Base-by-base conservation (phyloP, 1,140 invertebrate genomes). In the Mycetomoellerius zeteki region DNA sequence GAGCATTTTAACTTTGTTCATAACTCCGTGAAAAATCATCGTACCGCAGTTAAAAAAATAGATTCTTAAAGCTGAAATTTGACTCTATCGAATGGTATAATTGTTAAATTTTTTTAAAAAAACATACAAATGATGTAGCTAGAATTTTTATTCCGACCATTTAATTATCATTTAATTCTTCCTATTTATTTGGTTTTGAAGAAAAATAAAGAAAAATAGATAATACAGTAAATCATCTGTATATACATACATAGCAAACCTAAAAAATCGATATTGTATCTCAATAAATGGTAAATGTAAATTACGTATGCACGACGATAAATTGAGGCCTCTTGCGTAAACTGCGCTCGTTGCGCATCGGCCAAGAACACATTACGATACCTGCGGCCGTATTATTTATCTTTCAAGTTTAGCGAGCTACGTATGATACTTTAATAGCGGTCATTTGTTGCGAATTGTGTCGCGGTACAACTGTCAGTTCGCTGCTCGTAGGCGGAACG, bases 391-490 rank as follows among this genome's bases (percentile, higher is more conserved):
- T 82, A 47, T 37, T 82, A 67, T 71, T 84, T 75, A 62, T 50
- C 27, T 75, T 21, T 50, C 27, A 75, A 84, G 54, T 75, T 84
- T 73, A 84, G 14, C 54, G 12, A 47, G 54, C 27, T 37, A 27
- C 54, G 37, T 60, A 58, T 60, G 19, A 50, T 84, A 73, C n/a
- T 60, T 75, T 75, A 73, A 60, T 84, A 84, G 69, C 10, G n/a
- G 58, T 75, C n/a, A 50, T 84, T 84, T 60, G 19, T n/a, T 50
- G 24, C 24, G 47, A 60, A 50, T 60, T 19, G 54, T 58, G 52
- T 82, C 80, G 54, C 56, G 27, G 3, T 60, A 50, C 69, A 62
- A 50, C 69, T 75, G 80, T 73, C 69, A 50, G 54, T 84, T 58
- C 54, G 21, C 37, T 24, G 8, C 3, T 27, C 19, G 80, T 62